Base-by-base conservation (phyloP, 2,888 invertebrate species). In the Pomacea canaliculata region DNA sequence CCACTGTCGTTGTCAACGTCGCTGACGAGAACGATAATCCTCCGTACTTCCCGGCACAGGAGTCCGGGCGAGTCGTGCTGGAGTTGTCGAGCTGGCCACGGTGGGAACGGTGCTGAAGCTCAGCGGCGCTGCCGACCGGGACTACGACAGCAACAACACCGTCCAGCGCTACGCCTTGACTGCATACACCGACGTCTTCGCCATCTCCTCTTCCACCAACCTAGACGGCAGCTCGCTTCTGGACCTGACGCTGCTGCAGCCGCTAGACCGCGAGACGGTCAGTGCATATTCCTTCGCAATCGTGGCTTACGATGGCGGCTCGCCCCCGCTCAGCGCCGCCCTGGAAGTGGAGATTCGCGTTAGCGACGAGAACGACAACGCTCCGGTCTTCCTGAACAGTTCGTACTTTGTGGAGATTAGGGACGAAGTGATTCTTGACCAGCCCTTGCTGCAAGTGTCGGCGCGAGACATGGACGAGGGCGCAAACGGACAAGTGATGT, bases 381-480 rank as follows among this genome's bases (percentile, higher is more conserved):
- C 81, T 18, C 88, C 88, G 7, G 77, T 77, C 48, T 88, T 88
- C 75, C 74, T 80, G 2, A 82, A 83, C 67, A 65, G 79, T 49
- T 73, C 82, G 51, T 88, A 87, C 76, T 83, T 84, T 51, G 78
- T 86, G 8, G 81, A 85, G 0, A 83, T 87, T 23, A 81, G 81
- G 18, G 87, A 87, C 23, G 74, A 76, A 72, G 75, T 80, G 19
- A 59, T 60, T 19, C 71, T 67, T 5, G 79, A 49, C 70, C 78
- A 78, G 19, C 76, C 80, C 10, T 80, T 87, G 9, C 75, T 83
- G 0, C 78, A 76, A 19, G 95, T 98, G 0, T 93, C 94, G 23
- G 97, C 98, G 0, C 93, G 74, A 4, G 90, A 90, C 75, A 73
- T 76, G 46, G 89, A 89, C 70, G 79, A 79, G n/a, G 84, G 83